Conservation (phyloP, 1,140 invertebrate species). For the Anoplolepis gracilipes region DNA sequence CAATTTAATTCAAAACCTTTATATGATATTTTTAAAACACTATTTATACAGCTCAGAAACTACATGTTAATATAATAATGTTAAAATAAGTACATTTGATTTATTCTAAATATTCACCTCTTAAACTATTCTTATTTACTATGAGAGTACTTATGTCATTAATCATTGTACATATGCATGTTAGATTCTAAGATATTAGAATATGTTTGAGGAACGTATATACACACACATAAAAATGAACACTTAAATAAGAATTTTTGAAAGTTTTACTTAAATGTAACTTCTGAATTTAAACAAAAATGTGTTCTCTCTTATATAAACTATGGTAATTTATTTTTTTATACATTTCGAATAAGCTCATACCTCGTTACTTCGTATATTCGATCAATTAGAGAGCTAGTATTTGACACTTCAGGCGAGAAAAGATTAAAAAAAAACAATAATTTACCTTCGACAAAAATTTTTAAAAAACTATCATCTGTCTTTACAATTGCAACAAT, state of each 20-base stretch:
- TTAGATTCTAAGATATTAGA: background rate
- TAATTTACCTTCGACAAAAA: background rate
- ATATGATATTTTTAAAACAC: background rate
- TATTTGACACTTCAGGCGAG: background rate
- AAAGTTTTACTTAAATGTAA: background rate
- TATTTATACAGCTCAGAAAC: background rate
- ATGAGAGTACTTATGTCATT: background rate
- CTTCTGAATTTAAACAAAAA: background rate
- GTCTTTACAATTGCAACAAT: background rate
- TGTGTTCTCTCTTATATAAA: background rate
- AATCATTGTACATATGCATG: background rate
- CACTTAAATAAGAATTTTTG: background rate
- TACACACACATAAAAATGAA: background rate
- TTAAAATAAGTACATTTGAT: background rate
- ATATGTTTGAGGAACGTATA: background rate
- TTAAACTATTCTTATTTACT: conserved; percentile 6
- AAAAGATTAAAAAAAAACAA: background rate
- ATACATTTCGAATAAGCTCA: background rate
- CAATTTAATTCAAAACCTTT: background rate
- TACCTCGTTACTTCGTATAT: background rate
- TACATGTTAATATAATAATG: background rate
- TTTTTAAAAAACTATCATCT: background rate
- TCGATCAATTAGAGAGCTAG: background rate
- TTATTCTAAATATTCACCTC: background rate
- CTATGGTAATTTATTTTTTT: background rate